Evolutionary conservation across 2,113 vertebrate species (phyloP).

Genomic region (Ctenomys sociabilis): DNA sequence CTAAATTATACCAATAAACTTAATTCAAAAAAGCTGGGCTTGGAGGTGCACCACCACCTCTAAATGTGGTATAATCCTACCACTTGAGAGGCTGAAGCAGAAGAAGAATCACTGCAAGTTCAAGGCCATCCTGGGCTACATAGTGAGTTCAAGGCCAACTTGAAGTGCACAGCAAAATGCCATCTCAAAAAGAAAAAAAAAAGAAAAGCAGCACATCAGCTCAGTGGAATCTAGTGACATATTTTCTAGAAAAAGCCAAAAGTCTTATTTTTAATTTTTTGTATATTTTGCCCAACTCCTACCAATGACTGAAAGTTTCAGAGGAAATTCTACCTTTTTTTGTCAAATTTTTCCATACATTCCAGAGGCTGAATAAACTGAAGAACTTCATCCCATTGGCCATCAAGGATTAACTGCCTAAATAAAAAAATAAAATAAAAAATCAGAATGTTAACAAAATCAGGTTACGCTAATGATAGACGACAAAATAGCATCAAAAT

Average conservation of each 20-base stretch:
- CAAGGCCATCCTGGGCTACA: background rate
- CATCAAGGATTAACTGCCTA: slow-evolving; percentile 97
- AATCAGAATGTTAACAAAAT: slow-evolving; percentile 46
- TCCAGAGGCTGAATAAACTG: slow-evolving; percentile 99
- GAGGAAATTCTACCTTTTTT: slow-evolving; percentile 91
- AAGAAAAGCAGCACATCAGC: background rate
- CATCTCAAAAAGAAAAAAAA: background rate
- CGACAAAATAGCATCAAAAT: slow-evolving; percentile 20
- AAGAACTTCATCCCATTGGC: slow-evolving; percentile 99
- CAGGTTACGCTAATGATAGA: background rate
- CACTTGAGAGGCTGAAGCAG: background rate
- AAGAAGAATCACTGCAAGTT: background rate
- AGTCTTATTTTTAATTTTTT: slow-evolving; percentile 18
- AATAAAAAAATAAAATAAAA: slow-evolving; percentile 73
- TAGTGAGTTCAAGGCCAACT: background rate
- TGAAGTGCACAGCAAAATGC: background rate
- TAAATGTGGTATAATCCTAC: background rate
- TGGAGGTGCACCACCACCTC: background rate
- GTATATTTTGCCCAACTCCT: slow-evolving; percentile 29
- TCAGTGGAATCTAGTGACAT: background rate
- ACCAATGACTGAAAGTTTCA: slow-evolving; percentile 37
- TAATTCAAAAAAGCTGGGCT: background rate
- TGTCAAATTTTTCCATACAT: slow-evolving; percentile 98
- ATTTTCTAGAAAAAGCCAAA: slow-evolving; percentile 19
- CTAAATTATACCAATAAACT: too few species aligned